Evolutionary conservation across 2,888 invertebrate genomes (phyloP).

Genomic region (Dendrolimus houi): DNA sequence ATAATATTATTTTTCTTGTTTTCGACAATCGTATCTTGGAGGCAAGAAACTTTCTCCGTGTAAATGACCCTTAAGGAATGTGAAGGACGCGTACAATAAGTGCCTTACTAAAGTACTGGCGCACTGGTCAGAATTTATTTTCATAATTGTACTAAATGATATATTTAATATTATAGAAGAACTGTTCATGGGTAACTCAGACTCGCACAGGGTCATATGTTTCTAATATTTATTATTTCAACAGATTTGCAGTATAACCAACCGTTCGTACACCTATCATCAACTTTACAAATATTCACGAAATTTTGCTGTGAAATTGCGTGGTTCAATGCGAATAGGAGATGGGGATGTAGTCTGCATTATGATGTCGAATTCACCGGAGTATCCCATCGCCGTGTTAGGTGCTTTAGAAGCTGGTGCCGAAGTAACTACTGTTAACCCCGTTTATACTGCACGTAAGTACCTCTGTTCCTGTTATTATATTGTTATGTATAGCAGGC

Average conservation of each 20-base stretch:
- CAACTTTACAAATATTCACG: not conserved
- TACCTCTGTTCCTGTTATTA: not conserved
- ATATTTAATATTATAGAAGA: too few relatives aligned
- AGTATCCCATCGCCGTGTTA: not conserved
- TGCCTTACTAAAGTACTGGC: too few relatives aligned
- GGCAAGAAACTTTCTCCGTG: too few relatives aligned
- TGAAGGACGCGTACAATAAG: too few relatives aligned
- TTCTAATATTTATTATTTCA: not conserved
- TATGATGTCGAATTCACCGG: not conserved
- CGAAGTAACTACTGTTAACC: not conserved
- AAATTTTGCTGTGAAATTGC: not conserved
- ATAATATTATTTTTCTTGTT: too few relatives aligned
- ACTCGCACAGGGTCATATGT: not conserved
- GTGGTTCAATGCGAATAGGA: not conserved
- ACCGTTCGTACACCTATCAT: not conserved
- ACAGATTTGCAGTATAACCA: slow-evolving; percentile 52
- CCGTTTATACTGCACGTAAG: slow-evolving; percentile 7
- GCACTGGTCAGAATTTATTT: too few relatives aligned
- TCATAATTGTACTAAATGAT: too few relatives aligned
- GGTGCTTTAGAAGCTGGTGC: not conserved
- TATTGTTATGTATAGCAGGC: too few relatives aligned
- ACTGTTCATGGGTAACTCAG: too few relatives aligned
- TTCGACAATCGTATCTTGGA: too few relatives aligned
- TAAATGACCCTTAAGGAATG: too few relatives aligned
- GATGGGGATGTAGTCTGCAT: not conserved